These are phyloP conservation scores for Leptinotarsa rubiginosa DNA, from an alignment of 2,888 invertebrate genomes.

Conservation along the genomic window DNA sequence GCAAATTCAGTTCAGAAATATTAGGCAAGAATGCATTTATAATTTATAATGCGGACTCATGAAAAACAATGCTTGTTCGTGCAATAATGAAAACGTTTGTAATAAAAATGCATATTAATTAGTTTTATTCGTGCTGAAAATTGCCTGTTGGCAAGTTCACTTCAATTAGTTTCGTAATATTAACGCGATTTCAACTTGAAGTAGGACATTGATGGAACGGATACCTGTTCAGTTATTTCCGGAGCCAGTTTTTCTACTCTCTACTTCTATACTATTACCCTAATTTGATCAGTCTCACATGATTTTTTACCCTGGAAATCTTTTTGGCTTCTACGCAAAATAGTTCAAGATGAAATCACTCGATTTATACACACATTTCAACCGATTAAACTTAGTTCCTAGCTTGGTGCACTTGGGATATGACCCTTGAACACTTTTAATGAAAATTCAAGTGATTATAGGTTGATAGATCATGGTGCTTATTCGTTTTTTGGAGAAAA, in stretches of 20 bases:
- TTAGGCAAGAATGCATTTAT: not conserved
- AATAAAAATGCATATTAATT: not conserved
- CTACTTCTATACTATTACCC: no score
- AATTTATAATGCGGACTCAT: not conserved
- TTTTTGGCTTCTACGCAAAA: no score
- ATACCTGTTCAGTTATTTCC: not conserved
- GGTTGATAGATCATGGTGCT: no score
- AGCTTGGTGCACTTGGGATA: no score
- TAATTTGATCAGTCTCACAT: no score
- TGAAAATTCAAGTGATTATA: no score
- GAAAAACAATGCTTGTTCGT: not conserved
- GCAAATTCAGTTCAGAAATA: not conserved
- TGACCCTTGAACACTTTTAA: no score
- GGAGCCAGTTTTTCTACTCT: not conserved
- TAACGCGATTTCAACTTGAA: not conserved
- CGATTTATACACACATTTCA: no score
- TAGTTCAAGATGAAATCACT: no score
- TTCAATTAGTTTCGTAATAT: constrained; percentile 8
- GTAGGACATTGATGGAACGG: not conserved
- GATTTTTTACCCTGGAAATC: no score
- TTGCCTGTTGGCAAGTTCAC: not conserved
- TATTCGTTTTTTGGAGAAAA: no score
- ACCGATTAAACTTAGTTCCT: no score
- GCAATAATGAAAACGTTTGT: not conserved
- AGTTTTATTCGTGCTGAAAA: constrained; percentile 4